Evolutionary conservation across 2,113 vertebrate genomes (phyloP).

Genomic region (Apistogramma diplotaenia): DNA sequence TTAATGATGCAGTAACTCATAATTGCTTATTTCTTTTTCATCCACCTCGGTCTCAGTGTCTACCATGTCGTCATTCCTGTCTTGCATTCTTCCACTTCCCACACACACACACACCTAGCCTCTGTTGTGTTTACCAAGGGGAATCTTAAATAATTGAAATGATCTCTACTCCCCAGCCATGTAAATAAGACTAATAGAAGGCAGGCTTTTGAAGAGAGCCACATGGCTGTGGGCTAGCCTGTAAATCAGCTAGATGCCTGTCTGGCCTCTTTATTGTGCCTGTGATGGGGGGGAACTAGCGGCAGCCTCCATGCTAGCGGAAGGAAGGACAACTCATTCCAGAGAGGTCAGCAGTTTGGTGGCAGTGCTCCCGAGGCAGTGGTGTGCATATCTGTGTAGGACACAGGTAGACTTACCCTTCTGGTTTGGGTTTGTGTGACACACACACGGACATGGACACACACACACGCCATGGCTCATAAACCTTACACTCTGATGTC

Average conservation of each 20-base stretch:
- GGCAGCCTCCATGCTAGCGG: conserved; percentile 26
- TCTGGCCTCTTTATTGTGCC: conserved; percentile 36
- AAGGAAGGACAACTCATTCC: conserved; percentile 41
- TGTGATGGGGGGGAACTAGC: conserved; percentile 18
- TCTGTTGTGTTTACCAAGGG: conserved; percentile 63
- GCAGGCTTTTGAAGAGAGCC: conserved; percentile 57
- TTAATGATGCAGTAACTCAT: conserved; percentile 47
- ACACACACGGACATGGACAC: not conserved
- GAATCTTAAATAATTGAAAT: conserved; percentile 69
- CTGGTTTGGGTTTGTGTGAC: not conserved
- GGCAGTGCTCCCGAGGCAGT: conserved; percentile 8
- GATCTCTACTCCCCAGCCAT: conserved; percentile 55
- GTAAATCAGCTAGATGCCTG: conserved; percentile 59
- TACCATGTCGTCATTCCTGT: conserved; percentile 11
- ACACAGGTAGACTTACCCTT: conserved; percentile 14
- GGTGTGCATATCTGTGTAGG: conserved; percentile 15
- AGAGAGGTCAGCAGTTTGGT: conserved; percentile 36
- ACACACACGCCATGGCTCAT: conserved; percentile 9
- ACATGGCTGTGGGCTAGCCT: conserved; percentile 43
- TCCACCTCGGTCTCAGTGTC: not conserved
- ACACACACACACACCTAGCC: conserved; percentile 2
- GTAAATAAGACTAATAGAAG: conserved; percentile 74
- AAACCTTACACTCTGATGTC: conserved; percentile 34
- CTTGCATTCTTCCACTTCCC: not conserved
- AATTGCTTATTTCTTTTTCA: conserved; percentile 25